Evolutionary conservation across 2,888 invertebrate genomes (phyloP), one percentile per base, ranked within the genome.

Genomic region (Synanthedon tipuliformis): DNA sequence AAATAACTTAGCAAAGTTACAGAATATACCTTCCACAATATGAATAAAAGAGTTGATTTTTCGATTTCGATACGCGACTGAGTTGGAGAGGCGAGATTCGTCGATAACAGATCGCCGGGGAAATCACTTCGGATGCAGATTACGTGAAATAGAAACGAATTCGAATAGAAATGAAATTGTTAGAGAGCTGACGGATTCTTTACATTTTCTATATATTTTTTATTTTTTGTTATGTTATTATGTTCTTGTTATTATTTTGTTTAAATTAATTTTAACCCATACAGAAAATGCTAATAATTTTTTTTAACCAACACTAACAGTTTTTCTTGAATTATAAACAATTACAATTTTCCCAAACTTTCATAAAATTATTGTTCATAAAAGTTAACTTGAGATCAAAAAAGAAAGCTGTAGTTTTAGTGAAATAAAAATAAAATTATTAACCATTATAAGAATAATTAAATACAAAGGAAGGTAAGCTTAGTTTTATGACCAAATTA

Each of bases 11-110:
- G 45, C n/a, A 41, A 11, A 52, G 55, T 50, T 51, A 45, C 53
- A 74, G 78, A 81, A 81, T 81, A 78, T 49, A 59, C 50, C 60
- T 53, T n/a, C 53, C 56, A 58, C 68, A 72, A 74, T 75, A 65
- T 64, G 70, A 72, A 73, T 75, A 78, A 79, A 81, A 78, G 75
- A 78, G 76, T 73, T 81, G 78, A 79, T 82, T 81, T 81, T 81
- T 82, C 81, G 70, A 81, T 84, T 82, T 77, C 81, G 75, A 78
- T 76, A 73, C 71, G 67, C 61, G 59, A 55, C 59, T 59, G 61
- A 62, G 66, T 64, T 68, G 68, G 68, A 69, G 70, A 72, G 75
- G 75, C 73, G 76, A 79, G 65, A 12, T 61, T 61, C 57, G 50
- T 56, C 54, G 77, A 75, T 77, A 78, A 55, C 60, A 61, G 63